Evolutionary conservation across 37 sponge, comb jelly and placozoan genomes (phyloP).

Genomic region (Amphimedon queenslandica): DNA sequence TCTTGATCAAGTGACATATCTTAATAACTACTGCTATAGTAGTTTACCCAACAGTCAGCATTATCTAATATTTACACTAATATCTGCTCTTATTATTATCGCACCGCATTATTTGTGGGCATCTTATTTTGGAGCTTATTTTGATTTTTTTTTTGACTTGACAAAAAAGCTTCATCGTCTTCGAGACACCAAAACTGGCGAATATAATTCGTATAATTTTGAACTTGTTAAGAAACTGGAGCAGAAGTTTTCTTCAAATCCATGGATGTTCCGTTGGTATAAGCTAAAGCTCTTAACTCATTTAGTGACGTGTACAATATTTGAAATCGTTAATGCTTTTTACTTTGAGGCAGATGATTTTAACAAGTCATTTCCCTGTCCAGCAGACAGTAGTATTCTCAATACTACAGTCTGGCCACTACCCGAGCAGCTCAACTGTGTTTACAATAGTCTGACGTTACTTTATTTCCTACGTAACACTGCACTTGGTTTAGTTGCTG

Average conservation of each 20-base stretch:
- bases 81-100: constrained; percentile 28
- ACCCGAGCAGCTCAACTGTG: not conserved
- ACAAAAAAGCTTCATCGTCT: constrained; percentile 29
- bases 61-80: constrained; percentile 27
- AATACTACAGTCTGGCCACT: not conserved
- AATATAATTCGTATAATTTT: constrained; percentile 34
- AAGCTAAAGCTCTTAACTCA: constrained; percentile 14
- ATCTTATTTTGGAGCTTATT: constrained; percentile 18
- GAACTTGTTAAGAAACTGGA: constrained; percentile 38
- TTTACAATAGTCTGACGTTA: constrained; percentile 1
- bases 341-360: constrained; percentile 1
- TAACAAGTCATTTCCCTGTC: constrained; percentile 9
- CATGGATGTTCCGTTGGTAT: constrained; percentile 36
- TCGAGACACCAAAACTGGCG: constrained; percentile 38
- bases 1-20: no score
- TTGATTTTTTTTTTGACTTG: constrained; percentile 44
- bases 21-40: constrained; percentile 29
- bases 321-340: not conserved
- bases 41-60: constrained; percentile 27
- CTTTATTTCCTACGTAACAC: not conserved
- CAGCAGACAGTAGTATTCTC: not conserved
- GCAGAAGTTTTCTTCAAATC: constrained; percentile 21
- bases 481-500: not conserved
- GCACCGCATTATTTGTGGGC: constrained; percentile 55
- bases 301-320: not conserved